Percentiles rank a stretch among this genome's conserved stretches.
These are phyloP conservation scores for Candoia aspera DNA, from an alignment of 2,113 vertebrate species.

Conservation along the genomic window DNA sequence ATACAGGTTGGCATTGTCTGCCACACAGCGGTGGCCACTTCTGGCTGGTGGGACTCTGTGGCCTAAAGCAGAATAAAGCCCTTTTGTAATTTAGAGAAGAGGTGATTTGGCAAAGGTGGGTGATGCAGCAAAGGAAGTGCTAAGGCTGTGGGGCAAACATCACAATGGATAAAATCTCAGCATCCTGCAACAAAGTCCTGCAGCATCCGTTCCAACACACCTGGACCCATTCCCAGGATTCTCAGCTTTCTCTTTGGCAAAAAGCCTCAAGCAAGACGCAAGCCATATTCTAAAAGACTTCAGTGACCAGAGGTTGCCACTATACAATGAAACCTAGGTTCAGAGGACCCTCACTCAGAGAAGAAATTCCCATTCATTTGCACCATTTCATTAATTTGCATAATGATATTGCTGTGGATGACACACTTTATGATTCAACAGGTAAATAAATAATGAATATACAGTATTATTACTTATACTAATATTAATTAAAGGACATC, in stretches of 20 bases:
- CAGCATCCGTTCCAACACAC: background rate
- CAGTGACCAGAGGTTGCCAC: background rate
- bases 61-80: conserved; percentile 69
- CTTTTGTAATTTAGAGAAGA: background rate
- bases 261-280: background rate
- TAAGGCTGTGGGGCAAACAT: accelerated
- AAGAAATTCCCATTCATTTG: too few relatives aligned
- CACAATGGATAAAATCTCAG: accelerated
- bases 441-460: too few relatives aligned
- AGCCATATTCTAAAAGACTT: background rate
- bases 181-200: background rate
- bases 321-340: too few relatives aligned
- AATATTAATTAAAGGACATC: too few relatives aligned
- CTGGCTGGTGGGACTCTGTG: conserved; percentile 86
- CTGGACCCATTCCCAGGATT: background rate
- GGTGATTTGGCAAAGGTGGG: background rate
- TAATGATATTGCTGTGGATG: too few relatives aligned
- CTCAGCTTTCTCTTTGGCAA: background rate
- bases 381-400: background rate
- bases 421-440: too few relatives aligned
- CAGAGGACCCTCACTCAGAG: too few relatives aligned
- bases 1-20: conserved; percentile 91
- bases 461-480: too few relatives aligned
- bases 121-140: background rate
- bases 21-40: conserved; percentile 96